phyloP scores from a whole-genome alignment of 2,888 invertebrate genomes.

The Oxystoma pomonae region DNA sequence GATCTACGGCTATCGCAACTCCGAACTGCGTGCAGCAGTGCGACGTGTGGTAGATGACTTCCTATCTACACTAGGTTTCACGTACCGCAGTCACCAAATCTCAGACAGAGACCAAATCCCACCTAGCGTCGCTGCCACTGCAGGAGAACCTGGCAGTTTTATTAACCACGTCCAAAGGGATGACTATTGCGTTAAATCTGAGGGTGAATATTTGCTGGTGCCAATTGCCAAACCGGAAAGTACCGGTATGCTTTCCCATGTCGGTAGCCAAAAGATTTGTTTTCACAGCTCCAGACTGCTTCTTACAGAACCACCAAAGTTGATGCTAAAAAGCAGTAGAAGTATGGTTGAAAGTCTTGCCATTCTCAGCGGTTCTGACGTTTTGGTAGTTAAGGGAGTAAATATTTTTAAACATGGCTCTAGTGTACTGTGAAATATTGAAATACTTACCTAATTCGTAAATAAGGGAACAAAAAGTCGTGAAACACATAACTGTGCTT shows the following conservation, averaged over 20 bases:
- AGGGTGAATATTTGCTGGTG: conserved; percentile 42
- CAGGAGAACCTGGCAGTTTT: conserved; percentile 44
- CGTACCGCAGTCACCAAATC: conserved; percentile 42
- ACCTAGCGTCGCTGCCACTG: conserved; percentile 44
- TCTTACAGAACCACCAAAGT: too few species aligned
- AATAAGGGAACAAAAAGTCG: too few species aligned
- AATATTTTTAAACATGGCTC: too few species aligned
- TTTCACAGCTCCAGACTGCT: conserved; percentile 35
- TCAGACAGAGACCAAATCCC: conserved; percentile 37
- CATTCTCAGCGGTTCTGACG: too few species aligned
- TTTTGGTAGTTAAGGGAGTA: too few species aligned
- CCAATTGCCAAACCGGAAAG: conserved; percentile 45
- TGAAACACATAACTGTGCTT: too few species aligned
- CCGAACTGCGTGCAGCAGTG: conserved; percentile 57
- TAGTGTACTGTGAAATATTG: too few species aligned
- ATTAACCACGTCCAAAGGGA: conserved; percentile 43
- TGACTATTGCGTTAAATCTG: conserved; percentile 34
- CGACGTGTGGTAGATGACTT: conserved; percentile 54
- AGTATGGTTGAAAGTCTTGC: too few species aligned
- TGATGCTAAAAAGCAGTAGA: too few species aligned
- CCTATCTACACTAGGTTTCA: conserved; percentile 46
- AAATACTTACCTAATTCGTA: too few species aligned
- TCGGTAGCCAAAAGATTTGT: conserved; percentile 26
- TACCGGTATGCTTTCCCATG: conserved; percentile 38
- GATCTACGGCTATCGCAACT: conserved; percentile 62